Evolutionary conservation across 2,797 vertebrate genomes (phyloP), one percentile per base, ranked within the genome.

Genomic region (Rhynchonycteris naso): DNA sequence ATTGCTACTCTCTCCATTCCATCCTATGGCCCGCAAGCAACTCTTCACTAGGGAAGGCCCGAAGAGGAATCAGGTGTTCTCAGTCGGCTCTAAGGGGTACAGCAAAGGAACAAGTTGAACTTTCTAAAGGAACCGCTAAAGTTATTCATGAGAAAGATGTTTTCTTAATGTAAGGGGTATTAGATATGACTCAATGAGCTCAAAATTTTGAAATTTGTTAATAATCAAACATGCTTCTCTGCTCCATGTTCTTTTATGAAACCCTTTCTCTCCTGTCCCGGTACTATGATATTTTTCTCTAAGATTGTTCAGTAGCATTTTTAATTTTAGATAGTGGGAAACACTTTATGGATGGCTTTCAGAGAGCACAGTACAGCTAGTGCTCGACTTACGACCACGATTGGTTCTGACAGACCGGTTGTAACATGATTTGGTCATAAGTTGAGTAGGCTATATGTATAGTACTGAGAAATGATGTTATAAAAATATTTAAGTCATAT

Each of bases 291-390:
- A 85, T n/a, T 28, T 81, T 30, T 13, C 50, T 18, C 6, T 63
- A 50, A 72, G 56, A 71, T 50, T 91, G 50, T 54, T 76, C 24
- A 50, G 43, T 35, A 72, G 18, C 7, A 50, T 18, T 78, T 71
- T n/a, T n/a, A 68, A 16, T 88, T 90, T 94, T 24, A 88, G 58
- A 15, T n/a, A 76, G 11, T 87, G 24, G 30, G 63, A 92, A 69
- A 69, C 66, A 30, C 22, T 79, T 33, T 26, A 84, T 43, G 22
- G 35, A 68, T 69, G 33, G 14, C 22, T 97, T 95, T 84, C 47
- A 50, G 65, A 74, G 26, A 79, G 18, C 24, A 81, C 38, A 66
- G 58, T 38, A n/a, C n/a, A n/a, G n/a, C n/a, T n/a, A n/a, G n/a
- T n/a, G n/a, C n/a, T n/a, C n/a, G n/a, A n/a, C n/a, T n/a, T n/a